These are phyloP conservation scores for Agrochola litura DNA, from an alignment of 2,888 invertebrate species.

Conservation along the genomic window DNA sequence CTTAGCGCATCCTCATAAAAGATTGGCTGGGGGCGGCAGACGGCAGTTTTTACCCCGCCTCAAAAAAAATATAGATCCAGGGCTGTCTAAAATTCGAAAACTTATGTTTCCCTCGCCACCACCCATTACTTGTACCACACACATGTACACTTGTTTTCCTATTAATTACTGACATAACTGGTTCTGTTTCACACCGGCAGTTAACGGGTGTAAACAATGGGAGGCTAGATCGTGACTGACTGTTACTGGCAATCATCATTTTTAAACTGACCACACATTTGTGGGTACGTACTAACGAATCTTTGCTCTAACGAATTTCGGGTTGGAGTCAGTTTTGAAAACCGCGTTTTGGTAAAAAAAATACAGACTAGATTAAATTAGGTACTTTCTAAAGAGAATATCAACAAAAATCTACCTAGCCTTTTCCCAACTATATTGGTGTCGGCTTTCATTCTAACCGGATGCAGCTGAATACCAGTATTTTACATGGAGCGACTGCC, in stretches of 20 bases:
- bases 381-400: not conserved
- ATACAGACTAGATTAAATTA: not conserved
- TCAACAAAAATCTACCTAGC: not conserved
- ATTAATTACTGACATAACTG: conserved; percentile 65
- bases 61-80: too few relatives aligned
- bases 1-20: too few relatives aligned
- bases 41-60: too few relatives aligned
- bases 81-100: too few relatives aligned
- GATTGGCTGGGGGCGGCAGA: too few relatives aligned
- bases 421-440: too few relatives aligned
- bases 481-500: too few relatives aligned
- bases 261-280: conserved; percentile 41
- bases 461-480: too few relatives aligned
- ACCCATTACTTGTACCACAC: conserved; percentile 21
- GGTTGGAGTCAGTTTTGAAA: not conserved
- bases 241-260: conserved; percentile 58
- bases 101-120: not conserved
- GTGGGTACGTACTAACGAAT: not conserved
- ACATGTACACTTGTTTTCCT: conserved; percentile 57
- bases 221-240: conserved; percentile 60
- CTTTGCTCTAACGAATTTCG: not conserved
- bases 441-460: too few relatives aligned
- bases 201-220: conserved; percentile 57
- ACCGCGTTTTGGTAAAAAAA: not conserved
- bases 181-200: conserved; percentile 60